phyloP scores from a whole-genome alignment of 2,888 invertebrate species.

The Petrolisthes manimaculis region DNA sequence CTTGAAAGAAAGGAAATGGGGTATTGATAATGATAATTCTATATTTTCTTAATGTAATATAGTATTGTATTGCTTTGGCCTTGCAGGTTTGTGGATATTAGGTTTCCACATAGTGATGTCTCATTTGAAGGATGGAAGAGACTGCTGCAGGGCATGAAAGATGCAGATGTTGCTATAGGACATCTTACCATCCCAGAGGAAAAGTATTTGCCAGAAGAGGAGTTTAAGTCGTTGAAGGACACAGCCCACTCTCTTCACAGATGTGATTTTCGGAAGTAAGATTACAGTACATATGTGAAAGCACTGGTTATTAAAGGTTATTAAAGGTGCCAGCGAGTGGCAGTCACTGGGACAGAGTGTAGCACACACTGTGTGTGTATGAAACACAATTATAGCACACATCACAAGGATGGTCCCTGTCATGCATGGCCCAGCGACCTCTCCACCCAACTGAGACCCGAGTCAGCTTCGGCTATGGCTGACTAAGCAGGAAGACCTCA shows the following conservation, averaged over 20 bases:
- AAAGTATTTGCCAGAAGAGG: not conserved
- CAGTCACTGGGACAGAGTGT: no score
- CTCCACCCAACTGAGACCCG: no score
- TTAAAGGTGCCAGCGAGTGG: no score
- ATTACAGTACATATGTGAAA: not conserved
- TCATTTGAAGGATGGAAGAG: constrained; percentile 5
- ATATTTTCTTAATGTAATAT: not conserved
- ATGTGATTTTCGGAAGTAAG: constrained; percentile 30
- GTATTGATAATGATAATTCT: not conserved
- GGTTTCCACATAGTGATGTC: constrained; percentile 13
- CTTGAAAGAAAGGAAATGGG: not conserved
- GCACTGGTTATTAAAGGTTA: no score
- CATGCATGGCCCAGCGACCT: no score
- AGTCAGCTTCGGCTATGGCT: no score
- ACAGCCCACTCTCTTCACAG: not conserved
- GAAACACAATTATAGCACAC: no score
- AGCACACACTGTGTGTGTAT: no score
- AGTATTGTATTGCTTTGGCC: not conserved
- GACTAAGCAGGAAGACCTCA: no score
- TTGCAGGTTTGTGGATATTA: constrained; percentile 24
- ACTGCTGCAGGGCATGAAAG: not conserved
- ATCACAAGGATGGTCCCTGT: no score
- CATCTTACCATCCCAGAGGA: constrained; percentile 27
- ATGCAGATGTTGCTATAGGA: not conserved
- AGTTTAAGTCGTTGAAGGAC: not conserved